phyloP scores from a whole-genome alignment of 2,113 vertebrate genomes.

The Pardalotus punctatus region DNA sequence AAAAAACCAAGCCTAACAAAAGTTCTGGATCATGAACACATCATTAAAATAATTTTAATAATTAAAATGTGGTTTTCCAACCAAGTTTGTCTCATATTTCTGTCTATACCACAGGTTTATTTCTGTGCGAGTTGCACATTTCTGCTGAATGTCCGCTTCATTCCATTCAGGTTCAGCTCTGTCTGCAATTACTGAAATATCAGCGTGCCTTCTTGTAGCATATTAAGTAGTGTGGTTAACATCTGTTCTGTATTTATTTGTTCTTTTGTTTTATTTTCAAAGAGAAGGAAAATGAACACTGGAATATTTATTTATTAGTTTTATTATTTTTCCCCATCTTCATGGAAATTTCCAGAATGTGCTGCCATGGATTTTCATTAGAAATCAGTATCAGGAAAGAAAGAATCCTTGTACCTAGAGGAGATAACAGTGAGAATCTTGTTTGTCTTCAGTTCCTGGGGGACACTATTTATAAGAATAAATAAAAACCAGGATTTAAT shows the following conservation, averaged over 20 bases:
- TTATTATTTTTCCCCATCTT: rapidly evolving
- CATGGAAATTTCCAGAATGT: neutral
- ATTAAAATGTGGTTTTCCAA: neutral
- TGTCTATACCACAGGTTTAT: neutral
- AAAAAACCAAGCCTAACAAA: neutral
- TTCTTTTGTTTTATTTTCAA: neutral
- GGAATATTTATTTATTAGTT: neutral
- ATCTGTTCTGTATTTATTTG: neutral
- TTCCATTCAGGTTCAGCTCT: neutral
- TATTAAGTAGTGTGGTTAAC: neutral
- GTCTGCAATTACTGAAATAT: neutral
- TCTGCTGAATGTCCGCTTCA: neutral
- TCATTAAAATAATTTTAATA: neutral
- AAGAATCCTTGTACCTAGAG: neutral
- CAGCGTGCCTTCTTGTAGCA: neutral
- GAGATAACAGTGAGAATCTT: neutral
- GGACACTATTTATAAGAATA: neutral
- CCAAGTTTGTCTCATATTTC: neutral
- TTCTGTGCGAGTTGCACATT: neutral
- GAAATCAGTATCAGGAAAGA: neutral
- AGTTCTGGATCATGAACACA: neutral
- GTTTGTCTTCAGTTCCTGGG: neutral
- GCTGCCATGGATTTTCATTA: neutral
- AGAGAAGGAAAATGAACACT: neutral
- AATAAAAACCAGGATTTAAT: neutral